Conservation (phyloP, 2,113 vertebrate species). For the Cryptotis parvus region DNA sequence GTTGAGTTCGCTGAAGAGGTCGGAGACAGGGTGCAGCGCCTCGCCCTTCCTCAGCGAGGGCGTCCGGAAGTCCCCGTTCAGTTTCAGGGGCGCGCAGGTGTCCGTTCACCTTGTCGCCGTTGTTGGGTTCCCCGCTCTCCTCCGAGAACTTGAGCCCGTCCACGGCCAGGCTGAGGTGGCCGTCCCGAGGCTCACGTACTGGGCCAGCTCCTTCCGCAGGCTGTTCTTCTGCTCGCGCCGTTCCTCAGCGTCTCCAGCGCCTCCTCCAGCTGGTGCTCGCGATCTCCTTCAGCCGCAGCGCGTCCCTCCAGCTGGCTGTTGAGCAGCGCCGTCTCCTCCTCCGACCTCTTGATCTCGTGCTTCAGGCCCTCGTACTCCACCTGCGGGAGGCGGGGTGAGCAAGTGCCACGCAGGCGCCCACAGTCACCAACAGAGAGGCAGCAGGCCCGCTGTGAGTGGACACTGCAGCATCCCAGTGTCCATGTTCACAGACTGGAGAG, state of each 20-base stretch:
- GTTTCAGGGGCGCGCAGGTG: slow-evolving; percentile 90
- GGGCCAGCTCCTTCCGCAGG: slow-evolving; percentile 96
- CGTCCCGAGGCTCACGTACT: slow-evolving; percentile 96
- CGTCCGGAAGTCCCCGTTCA: slow-evolving; percentile 92
- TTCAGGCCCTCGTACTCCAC: slow-evolving; percentile 99
- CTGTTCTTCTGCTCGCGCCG: slow-evolving; percentile 97
- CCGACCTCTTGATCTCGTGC: slow-evolving; percentile 98
- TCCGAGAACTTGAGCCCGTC: slow-evolving; percentile 95
- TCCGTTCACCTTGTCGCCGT: slow-evolving; percentile 93
- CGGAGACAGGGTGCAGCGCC: slow-evolving; percentile 93
- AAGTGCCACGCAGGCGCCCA: too few relatives aligned
- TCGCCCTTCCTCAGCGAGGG: slow-evolving; percentile 91
- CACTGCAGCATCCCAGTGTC: too few relatives aligned
- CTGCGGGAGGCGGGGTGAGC: slow-evolving; percentile 81
- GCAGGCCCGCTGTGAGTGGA: too few relatives aligned
- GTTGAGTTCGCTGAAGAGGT: slow-evolving; percentile 99
- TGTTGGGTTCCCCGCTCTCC: slow-evolving; percentile 90
- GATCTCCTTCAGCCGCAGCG: slow-evolving; percentile 96
- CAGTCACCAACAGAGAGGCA: too few relatives aligned
- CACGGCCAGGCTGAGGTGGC: slow-evolving; percentile 94
- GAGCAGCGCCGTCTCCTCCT: slow-evolving; percentile 97
- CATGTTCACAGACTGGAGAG: too few relatives aligned
- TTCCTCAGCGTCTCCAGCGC: slow-evolving; percentile 96
- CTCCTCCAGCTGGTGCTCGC: slow-evolving; percentile 96
- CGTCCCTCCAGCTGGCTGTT: slow-evolving; percentile 99